phyloP scores from a whole-genome alignment of 1,140 invertebrate genomes.

The Microplitis mediator region DNA sequence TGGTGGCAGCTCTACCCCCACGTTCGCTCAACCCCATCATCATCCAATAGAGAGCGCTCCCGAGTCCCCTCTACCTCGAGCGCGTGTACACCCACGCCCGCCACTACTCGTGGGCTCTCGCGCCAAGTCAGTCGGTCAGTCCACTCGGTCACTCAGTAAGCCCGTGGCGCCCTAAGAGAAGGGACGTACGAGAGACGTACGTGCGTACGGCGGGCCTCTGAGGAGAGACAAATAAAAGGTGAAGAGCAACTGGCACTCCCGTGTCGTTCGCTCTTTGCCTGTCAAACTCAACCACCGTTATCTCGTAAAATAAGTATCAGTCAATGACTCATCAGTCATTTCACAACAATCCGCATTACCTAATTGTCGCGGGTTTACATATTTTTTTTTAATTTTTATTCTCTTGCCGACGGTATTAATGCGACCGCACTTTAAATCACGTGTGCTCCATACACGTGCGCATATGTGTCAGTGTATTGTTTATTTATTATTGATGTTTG shows the following conservation, averaged over 20 bases:
- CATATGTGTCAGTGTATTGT: too few species aligned
- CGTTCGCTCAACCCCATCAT: conserved; percentile 8
- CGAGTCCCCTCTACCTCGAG: conserved; percentile 2
- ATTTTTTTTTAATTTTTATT: too few species aligned
- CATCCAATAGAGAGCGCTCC: conserved; percentile 38
- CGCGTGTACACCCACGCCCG: conserved; percentile 60
- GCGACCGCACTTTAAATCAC: too few species aligned
- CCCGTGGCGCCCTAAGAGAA: conserved; percentile 53
- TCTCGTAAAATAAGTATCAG: too few species aligned
- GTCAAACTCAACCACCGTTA: too few species aligned
- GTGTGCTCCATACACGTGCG: too few species aligned
- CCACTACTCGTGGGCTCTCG: conserved; percentile 36
- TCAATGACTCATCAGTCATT: too few species aligned
- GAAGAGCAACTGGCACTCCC: neutral
- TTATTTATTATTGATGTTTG: neutral
- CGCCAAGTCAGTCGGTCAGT: conserved; percentile 32
- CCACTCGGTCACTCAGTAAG: conserved; percentile 53
- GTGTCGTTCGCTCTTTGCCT: too few species aligned
- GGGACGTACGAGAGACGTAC: conserved; percentile 32
- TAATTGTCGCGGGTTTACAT: too few species aligned
- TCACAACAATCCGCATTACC: too few species aligned
- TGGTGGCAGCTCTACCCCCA: conserved; percentile 40
- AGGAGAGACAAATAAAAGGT: neutral
- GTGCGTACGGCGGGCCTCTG: neutral
- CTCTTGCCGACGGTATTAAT: too few species aligned